Conservation (phyloP, 2,888 invertebrate species). For the Caenorhabditis sulstoni region DNA sequence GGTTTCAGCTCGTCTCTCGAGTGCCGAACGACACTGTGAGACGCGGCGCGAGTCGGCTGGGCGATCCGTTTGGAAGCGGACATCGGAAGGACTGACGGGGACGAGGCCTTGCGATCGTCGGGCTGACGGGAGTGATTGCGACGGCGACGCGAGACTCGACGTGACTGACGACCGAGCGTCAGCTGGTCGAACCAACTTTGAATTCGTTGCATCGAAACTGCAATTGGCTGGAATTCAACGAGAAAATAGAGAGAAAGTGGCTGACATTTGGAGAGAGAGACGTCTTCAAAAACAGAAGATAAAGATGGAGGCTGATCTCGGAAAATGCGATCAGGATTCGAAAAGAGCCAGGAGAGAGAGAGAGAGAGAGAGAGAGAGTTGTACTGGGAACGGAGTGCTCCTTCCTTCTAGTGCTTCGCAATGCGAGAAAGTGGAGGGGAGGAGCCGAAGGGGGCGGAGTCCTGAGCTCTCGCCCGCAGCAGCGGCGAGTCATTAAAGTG, state of each 20-base stretch:
- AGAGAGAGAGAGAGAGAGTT: conserved; percentile 6
- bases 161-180: conserved; percentile 62
- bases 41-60: conserved; percentile 50
- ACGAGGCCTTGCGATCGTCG: conserved; percentile 47
- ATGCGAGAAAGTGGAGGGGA: conserved; percentile 50
- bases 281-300: conserved; percentile 4
- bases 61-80: conserved; percentile 27
- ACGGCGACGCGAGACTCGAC: conserved; percentile 55
- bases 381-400: conserved; percentile 27
- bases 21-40: conserved; percentile 53
- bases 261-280: conserved; percentile 10
- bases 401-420: conserved; percentile 48
- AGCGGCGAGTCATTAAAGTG: conserved; percentile 52
- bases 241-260: conserved; percentile 1
- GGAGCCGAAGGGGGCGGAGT: conserved; percentile 44
- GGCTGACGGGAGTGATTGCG: conserved; percentile 51
- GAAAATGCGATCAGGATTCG: too few relatives aligned
- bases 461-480: background rate
- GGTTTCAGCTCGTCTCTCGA: conserved; percentile 54
- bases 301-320: background rate
- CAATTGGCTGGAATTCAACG: conserved; percentile 23
- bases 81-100: conserved; percentile 34
- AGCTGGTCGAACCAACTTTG: conserved; percentile 71
- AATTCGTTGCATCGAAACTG: conserved; percentile 64
- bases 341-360: too few relatives aligned